phyloP scores from a whole-genome alignment of 2,797 vertebrate species.

The Poeciliopsis paucimaculata region DNA sequence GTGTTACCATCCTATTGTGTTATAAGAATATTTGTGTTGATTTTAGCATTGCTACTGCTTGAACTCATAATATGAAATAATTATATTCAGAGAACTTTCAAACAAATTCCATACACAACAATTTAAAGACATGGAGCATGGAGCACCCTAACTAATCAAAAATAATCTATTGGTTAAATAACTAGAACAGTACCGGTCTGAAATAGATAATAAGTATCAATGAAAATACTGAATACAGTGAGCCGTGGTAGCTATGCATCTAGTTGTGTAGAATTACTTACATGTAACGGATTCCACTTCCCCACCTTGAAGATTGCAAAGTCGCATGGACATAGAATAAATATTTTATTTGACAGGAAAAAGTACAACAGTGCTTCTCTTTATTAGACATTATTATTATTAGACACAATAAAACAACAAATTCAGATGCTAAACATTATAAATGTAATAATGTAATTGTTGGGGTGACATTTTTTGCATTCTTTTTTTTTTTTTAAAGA shows the following conservation, averaged over 20 bases:
- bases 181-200: neutral
- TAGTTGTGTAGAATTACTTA: constrained; percentile 81
- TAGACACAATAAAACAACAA: neutral
- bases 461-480: too few species aligned
- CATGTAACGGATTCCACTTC: constrained; percentile 98
- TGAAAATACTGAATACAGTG: neutral
- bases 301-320: constrained; percentile 87
- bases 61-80: neutral
- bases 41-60: neutral
- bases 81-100: constrained; percentile 23
- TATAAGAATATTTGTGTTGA: too few species aligned
- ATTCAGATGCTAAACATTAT: neutral
- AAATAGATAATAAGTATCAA: constrained; percentile 10
- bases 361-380: neutral
- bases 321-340: constrained; percentile 74
- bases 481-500: constrained; percentile 22
- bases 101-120: neutral
- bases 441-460: neutral
- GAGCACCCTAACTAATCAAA: neutral
- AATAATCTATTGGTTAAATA: constrained; percentile 3
- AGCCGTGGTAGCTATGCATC: neutral
- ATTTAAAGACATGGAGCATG: neutral
- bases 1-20: too few species aligned
- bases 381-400: too few species aligned
- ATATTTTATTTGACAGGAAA: neutral